Evolutionary conservation across 2,888 invertebrate species (phyloP).

Genomic region (Mantis religiosa): DNA sequence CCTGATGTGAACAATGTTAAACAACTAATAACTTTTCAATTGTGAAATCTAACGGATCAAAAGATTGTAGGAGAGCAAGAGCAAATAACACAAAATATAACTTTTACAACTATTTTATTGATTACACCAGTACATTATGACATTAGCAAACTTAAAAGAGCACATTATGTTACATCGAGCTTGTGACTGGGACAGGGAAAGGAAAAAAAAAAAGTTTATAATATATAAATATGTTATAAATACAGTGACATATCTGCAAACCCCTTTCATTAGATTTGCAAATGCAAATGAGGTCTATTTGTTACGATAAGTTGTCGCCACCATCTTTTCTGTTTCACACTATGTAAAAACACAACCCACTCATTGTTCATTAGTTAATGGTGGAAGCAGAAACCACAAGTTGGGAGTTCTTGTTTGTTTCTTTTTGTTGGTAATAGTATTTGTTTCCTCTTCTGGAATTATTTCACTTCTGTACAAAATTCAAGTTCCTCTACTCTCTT

Average conservation of each 20-base stretch:
- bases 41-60: too few species aligned
- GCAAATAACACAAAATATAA: neutral
- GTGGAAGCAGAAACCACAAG: neutral
- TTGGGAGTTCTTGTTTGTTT: neutral
- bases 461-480: neutral
- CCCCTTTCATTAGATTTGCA: neutral
- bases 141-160: constrained; percentile 46
- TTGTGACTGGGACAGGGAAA: constrained; percentile 22
- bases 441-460: neutral
- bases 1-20: too few species aligned
- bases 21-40: too few species aligned
- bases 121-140: constrained; percentile 57
- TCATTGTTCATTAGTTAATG: neutral
- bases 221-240: constrained; percentile 28
- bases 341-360: neutral
- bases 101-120: constrained; percentile 44
- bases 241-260: constrained; percentile 22
- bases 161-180: constrained; percentile 32
- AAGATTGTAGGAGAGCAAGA: neutral
- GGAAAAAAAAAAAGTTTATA: constrained; percentile 2
- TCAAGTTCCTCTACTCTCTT: neutral
- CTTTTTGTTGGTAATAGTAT: neutral
- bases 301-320: neutral
- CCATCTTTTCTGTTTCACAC: neutral
- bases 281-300: neutral